phyloP scores from a whole-genome alignment of 2,888 invertebrate genomes.

The Pollenia angustigena region DNA sequence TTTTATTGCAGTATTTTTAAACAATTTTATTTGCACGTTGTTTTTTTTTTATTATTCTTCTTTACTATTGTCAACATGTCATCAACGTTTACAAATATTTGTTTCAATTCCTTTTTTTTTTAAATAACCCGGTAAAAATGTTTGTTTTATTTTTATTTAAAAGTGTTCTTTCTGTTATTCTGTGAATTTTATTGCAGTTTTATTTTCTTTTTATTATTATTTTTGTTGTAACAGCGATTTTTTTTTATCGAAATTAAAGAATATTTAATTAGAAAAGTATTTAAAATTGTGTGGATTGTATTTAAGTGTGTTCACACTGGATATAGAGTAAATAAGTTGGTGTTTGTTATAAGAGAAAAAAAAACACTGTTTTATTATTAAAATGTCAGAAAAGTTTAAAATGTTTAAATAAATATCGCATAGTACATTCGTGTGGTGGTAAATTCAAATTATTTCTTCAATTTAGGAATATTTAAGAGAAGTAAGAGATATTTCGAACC shows the following conservation, averaged over 20 bases:
- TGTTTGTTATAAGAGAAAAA: neutral
- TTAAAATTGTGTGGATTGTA: constrained; percentile 61
- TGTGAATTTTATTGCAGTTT: neutral
- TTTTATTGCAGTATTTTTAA: constrained; percentile 23
- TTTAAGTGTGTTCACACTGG: constrained; percentile 6
- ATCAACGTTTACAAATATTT: constrained; percentile 70
- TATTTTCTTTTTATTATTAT: constrained; percentile 46
- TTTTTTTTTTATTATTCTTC: neutral
- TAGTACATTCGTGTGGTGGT: too few species aligned
- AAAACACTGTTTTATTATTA: constrained; percentile 29
- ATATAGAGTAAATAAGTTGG: neutral
- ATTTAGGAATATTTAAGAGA: too few species aligned
- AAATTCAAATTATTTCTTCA: too few species aligned
- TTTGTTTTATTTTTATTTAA: constrained; percentile 53
- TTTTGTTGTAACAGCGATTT: constrained; percentile 11
- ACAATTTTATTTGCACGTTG: neutral
- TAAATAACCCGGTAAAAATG: constrained; percentile 53
- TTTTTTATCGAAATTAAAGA: constrained; percentile 35
- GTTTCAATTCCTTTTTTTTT: constrained; percentile 43
- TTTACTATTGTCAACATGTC: constrained; percentile 68
- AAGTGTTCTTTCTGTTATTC: constrained; percentile 5
- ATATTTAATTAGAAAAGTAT: constrained; percentile 69
- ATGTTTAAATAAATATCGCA: too few species aligned
- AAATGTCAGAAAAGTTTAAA: constrained; percentile 27
- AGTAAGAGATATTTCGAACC: too few species aligned